Evolutionary conservation across 1,140 invertebrate species (phyloP).

Genomic region (Lasaia peninsularis): DNA sequence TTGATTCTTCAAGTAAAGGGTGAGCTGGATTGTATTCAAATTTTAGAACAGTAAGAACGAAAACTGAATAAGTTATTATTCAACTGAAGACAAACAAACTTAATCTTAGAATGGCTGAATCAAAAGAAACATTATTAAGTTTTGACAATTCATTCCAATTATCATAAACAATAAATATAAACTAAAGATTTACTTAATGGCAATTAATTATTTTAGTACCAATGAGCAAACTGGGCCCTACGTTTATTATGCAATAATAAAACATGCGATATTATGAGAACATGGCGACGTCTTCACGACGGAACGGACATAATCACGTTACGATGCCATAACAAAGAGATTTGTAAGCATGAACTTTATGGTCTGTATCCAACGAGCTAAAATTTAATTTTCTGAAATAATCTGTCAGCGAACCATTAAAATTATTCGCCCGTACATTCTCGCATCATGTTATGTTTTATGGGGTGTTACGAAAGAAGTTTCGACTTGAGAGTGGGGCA

Average conservation of each 20-base stretch:
- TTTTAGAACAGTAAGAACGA: too few relatives aligned
- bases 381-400: constrained; percentile 77
- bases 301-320: constrained; percentile 73
- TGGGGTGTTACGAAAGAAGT: constrained; percentile 39
- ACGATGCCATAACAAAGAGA: constrained; percentile 76
- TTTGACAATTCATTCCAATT: too few relatives aligned
- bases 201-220: constrained; percentile 37
- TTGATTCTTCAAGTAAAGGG: too few relatives aligned
- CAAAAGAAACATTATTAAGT: too few relatives aligned
- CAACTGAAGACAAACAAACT: too few relatives aligned
- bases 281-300: constrained; percentile 62
- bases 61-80: too few relatives aligned
- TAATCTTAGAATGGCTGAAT: too few relatives aligned
- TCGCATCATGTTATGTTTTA: constrained; percentile 44
- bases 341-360: constrained; percentile 76
- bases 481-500: constrained; percentile 25
- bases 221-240: constrained; percentile 39
- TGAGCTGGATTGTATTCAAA: too few relatives aligned
- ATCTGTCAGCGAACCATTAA: constrained; percentile 71
- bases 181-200: neutral
- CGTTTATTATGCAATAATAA: constrained; percentile 68
- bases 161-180: constrained; percentile 5
- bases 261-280: constrained; percentile 65
- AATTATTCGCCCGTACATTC: constrained; percentile 64
- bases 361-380: constrained; percentile 74